phyloP scores from a whole-genome alignment of 2,113 vertebrate species.

The Cheirogaleus medius region DNA sequence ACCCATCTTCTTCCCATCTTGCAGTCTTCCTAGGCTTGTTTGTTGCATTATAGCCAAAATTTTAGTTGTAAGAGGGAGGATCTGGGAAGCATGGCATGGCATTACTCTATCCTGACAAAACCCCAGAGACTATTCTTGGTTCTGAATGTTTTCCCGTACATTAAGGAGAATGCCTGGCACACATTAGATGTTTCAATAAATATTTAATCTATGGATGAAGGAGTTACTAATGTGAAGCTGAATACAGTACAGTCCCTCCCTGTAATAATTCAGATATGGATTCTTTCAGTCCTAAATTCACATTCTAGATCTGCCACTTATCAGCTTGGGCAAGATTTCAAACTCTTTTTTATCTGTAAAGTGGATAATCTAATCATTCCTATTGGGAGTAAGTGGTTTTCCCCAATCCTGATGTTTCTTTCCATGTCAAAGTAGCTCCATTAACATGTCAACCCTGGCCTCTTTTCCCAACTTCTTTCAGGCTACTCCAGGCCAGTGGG shows the following conservation, averaged over 20 bases:
- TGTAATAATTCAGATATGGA: not conserved
- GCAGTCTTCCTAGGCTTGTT: not conserved
- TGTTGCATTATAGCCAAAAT: not conserved
- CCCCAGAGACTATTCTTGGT: not conserved
- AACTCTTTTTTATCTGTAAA: not conserved
- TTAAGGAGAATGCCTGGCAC: not conserved
- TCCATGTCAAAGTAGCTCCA: not conserved
- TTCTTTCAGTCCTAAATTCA: not conserved
- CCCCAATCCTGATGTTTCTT: not conserved
- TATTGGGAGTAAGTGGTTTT: not conserved
- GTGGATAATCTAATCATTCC: not conserved
- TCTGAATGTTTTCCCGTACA: not conserved
- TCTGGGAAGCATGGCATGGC: not conserved
- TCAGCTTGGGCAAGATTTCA: not conserved
- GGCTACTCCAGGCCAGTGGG: not conserved
- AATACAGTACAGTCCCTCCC: not conserved
- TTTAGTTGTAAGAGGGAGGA: not conserved
- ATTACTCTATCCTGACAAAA: not conserved
- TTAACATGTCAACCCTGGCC: not conserved
- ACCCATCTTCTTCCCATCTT: not conserved
- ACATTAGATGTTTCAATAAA: not conserved
- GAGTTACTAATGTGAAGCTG: not conserved
- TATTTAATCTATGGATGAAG: not conserved
- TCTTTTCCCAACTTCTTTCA: not conserved
- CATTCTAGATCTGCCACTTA: not conserved